phyloP scores from a whole-genome alignment of 2,888 invertebrate genomes.

The Mellilla xanthometata region DNA sequence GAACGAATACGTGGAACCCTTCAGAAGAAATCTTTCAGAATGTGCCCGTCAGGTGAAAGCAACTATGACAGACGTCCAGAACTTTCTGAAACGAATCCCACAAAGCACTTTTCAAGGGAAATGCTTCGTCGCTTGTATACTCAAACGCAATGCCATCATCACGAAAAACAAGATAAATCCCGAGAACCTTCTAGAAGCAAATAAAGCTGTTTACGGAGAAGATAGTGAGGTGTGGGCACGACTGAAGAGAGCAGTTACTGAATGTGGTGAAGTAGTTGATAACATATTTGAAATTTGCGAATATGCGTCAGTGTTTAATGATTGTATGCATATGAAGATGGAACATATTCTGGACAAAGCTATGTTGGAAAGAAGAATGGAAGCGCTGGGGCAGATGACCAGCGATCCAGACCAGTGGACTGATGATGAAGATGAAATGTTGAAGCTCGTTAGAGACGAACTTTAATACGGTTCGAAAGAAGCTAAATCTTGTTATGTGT shows the following conservation, averaged over 20 bases:
- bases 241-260: conserved; percentile 52
- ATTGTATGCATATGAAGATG: conserved; percentile 77
- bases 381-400: conserved; percentile 66
- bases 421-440: conserved; percentile 63
- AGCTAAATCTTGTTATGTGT: neutral
- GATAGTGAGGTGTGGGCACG: conserved; percentile 64
- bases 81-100: conserved; percentile 65
- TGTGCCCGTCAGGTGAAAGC: conserved; percentile 71
- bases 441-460: conserved; percentile 68
- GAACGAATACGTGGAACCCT: conserved; percentile 63
- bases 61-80: conserved; percentile 59
- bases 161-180: conserved; percentile 58
- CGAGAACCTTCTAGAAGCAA: conserved; percentile 56
- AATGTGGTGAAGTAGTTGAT: conserved; percentile 54
- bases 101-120: conserved; percentile 63
- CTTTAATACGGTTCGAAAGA: no score
- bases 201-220: conserved; percentile 61
- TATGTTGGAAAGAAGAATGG: conserved; percentile 70
- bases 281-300: conserved; percentile 71
- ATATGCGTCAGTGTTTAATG: conserved; percentile 70
- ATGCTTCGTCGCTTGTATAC: conserved; percentile 72
- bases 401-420: conserved; percentile 61
- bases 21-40: conserved; percentile 65
- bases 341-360: conserved; percentile 70
- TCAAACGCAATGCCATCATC: conserved; percentile 65